A percentile compares a stretch with the other conserved stretches of the same genome.
Evolutionary conservation across 2,797 vertebrate genomes (phyloP).

Genomic region (Ispidina lecontei): DNA sequence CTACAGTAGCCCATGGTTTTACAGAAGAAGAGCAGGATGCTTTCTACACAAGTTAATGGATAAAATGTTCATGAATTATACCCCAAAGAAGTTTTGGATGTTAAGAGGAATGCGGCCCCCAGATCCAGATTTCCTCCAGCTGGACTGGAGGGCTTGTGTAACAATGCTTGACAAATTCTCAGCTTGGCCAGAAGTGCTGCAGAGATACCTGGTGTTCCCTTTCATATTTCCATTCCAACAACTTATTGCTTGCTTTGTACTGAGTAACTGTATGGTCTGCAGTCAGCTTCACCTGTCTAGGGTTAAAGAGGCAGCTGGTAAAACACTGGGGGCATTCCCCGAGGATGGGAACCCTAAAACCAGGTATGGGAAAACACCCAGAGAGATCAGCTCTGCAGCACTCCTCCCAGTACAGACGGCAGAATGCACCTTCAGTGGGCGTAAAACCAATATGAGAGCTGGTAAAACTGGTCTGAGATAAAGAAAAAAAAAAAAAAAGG

Average conservation of each 20-base stretch:
- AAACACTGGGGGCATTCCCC: background rate
- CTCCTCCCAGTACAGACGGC: background rate
- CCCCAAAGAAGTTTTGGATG: background rate
- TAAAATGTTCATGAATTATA: background rate
- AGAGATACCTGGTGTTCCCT: background rate
- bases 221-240: background rate
- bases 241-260: background rate
- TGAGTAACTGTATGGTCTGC: background rate
- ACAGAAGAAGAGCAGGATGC: background rate
- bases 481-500: background rate
- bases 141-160: background rate
- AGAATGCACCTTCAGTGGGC: background rate
- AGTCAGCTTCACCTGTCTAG: background rate
- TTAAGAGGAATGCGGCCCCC: background rate
- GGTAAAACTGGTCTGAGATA: constrained; percentile 46
- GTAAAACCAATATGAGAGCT: constrained; percentile 39
- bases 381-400: background rate
- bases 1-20: background rate
- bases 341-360: constrained; percentile 16
- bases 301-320: background rate
- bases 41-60: background rate
- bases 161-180: background rate
- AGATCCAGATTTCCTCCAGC: background rate
- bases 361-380: background rate
- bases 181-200: background rate